A percentile compares a stretch with the other conserved stretches of the same genome.
These are phyloP conservation scores for Dryomyza anilis DNA, from an alignment of 2,888 invertebrate genomes.

Conservation along the genomic window DNA sequence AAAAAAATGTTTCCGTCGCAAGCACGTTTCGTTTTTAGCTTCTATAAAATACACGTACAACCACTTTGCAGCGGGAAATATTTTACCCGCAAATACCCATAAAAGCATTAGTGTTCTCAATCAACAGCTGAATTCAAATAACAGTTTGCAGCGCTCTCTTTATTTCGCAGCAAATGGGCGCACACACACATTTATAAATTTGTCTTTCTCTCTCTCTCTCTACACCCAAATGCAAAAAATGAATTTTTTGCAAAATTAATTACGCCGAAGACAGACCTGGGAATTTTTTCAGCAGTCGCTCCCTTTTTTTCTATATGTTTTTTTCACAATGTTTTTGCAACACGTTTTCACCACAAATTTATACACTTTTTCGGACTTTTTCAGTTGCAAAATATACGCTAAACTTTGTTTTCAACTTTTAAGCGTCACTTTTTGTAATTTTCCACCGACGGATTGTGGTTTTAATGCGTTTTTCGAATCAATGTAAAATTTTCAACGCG, in stretches of 20 bases:
- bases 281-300: constrained; percentile 46
- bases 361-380: constrained; percentile 26
- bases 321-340: constrained; percentile 25
- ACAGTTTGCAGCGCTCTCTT: not conserved
- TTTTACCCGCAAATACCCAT: too few relatives aligned
- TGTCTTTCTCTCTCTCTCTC: constrained; percentile 43
- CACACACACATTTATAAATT: constrained; percentile 2
- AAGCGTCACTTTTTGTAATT: constrained; percentile 6
- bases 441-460: constrained; percentile 1
- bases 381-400: not conserved
- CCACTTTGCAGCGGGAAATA: too few relatives aligned
- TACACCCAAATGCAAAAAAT: constrained; percentile 35
- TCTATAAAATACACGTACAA: too few relatives aligned
- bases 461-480: constrained; percentile 36
- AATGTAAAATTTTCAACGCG: constrained; percentile 41
- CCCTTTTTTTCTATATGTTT: constrained; percentile 38
- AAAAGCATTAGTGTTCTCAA: too few relatives aligned
- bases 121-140: too few relatives aligned
- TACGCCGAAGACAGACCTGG: constrained; percentile 50
- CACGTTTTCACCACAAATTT: constrained; percentile 18
- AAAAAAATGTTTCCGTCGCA: too few relatives aligned
- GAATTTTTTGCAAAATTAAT: constrained; percentile 10
- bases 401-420: constrained; percentile 14
- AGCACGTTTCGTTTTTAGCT: too few relatives aligned
- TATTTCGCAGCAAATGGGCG: not conserved